Base-by-base conservation (phyloP, 2,888 invertebrate genomes). In the Agrochola circellaris region DNA sequence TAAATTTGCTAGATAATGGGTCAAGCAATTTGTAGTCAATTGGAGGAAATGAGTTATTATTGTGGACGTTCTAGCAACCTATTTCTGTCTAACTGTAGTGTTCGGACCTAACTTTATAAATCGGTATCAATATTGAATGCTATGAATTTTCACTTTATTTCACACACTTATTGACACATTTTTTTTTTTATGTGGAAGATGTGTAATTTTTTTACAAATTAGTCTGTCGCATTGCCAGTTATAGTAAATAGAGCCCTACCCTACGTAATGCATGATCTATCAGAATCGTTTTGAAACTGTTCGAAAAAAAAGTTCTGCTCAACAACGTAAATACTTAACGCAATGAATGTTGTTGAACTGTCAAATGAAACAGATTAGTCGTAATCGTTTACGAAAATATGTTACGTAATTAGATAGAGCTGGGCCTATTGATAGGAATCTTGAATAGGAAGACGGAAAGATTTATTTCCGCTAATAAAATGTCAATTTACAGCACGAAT, bases 31-130 rank as follows among this genome's bases (percentile, higher is more conserved):
- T 75, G 75, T 79, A 56, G 62, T 78, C 73, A 85, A 84, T 84
- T 82, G 73, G 73, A 85, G 83, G 83, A 79, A 84, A 85, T 82
- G 73, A 34, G 73, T 82, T 75, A 79, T 85, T 79, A 84, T 73
- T 73, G 79, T 79, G 75, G 70, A 65, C 65, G 75, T 70, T 81
- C 65, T 15, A 64, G 62, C 54, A 64, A 70, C 38, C 42, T 54
- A 69, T 56, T 77, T 51, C 9, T 64, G 78, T 42, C 9, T 26
- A 74, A 61, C 56, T 66, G 60, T 38, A 56, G 42, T 60, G 20
- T 20, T 64, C 62, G n/a, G 30, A 62, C 38, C 7, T 15, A 15
- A 58, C 45, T 20, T 56, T 17, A 62, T 23, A 61, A 67, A 60
- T 38, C 13, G 6, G 30, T 69, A 34, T 56, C 20, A 42, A 51